These are phyloP conservation scores for Acanthiza pusilla DNA, from an alignment of 2,797 vertebrate species.

Conservation along the genomic window DNA sequence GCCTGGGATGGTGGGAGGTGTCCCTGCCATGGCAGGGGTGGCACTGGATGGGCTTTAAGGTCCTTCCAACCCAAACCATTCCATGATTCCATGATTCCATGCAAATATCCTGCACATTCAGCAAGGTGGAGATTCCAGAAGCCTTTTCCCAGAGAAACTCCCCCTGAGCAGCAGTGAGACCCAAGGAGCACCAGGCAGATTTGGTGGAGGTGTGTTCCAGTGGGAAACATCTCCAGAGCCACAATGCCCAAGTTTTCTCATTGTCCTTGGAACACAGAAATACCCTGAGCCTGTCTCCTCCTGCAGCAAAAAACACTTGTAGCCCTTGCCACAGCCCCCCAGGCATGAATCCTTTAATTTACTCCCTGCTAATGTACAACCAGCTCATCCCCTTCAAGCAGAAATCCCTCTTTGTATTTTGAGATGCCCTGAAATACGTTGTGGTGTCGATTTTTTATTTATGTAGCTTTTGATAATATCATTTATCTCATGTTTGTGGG, in stretches of 20 bases:
- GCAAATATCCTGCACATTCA: not conserved
- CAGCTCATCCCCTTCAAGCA: not conserved
- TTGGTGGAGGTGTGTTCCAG: not conserved
- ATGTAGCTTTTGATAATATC: not conserved
- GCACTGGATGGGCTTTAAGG: rapidly evolving
- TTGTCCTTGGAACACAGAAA: not conserved
- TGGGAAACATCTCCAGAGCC: not conserved
- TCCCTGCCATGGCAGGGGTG: not conserved
- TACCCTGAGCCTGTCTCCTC: not conserved
- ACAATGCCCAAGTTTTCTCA: not conserved
- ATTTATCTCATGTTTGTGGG: not conserved
- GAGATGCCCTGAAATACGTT: not conserved
- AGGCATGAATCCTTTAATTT: not conserved
- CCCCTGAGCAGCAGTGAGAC: not conserved
- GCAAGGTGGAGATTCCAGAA: not conserved
- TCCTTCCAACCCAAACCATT: not conserved
- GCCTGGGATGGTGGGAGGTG: not conserved
- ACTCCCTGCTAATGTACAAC: not conserved
- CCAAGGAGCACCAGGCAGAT: not conserved
- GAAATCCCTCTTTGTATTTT: not conserved
- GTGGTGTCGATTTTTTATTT: not conserved
- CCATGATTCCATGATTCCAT: not conserved
- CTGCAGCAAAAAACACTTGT: not conserved
- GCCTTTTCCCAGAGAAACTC: not conserved
- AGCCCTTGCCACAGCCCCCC: not conserved